phyloP scores from a whole-genome alignment of 2,797 vertebrate genomes.

The Enteromius treurensis region DNA sequence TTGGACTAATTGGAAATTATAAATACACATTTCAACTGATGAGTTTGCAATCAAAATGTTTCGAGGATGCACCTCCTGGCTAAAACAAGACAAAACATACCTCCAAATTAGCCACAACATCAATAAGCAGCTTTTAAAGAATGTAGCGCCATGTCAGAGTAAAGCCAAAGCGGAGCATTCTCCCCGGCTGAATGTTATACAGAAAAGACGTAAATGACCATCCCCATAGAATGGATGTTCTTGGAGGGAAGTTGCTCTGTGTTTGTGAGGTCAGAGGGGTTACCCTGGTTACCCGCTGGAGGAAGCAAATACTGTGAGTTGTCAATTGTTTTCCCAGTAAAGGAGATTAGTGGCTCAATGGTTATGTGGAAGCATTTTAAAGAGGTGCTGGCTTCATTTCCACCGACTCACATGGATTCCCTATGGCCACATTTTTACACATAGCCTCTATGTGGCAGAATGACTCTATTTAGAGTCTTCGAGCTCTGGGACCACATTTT shows the following conservation, averaged over 20 bases:
- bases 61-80: slow-evolving; percentile 55
- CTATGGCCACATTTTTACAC: slow-evolving; percentile 43
- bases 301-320: slow-evolving; percentile 78
- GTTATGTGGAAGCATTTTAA: slow-evolving; percentile 81
- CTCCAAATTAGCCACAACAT: slow-evolving; percentile 82
- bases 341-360: slow-evolving; percentile 85
- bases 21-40: background rate
- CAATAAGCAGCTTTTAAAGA: slow-evolving; percentile 71
- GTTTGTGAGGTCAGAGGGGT: slow-evolving; percentile 83
- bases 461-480: slow-evolving; percentile 20
- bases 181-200: slow-evolving; percentile 65
- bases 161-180: slow-evolving; percentile 46
- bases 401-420: slow-evolving; percentile 30
- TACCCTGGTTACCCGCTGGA: slow-evolving; percentile 81
- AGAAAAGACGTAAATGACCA: slow-evolving; percentile 81
- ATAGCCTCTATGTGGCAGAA: slow-evolving; percentile 5
- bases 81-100: slow-evolving; percentile 79
- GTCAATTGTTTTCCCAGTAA: slow-evolving; percentile 82
- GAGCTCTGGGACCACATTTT: background rate
- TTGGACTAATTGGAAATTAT: background rate
- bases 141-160: slow-evolving; percentile 36
- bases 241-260: slow-evolving; percentile 76
- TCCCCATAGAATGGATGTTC: slow-evolving; percentile 79
- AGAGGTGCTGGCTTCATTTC: slow-evolving; percentile 69
- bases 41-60: background rate